phyloP scores from a whole-genome alignment of 1,140 invertebrate species.

The Drosophila lini region DNA sequence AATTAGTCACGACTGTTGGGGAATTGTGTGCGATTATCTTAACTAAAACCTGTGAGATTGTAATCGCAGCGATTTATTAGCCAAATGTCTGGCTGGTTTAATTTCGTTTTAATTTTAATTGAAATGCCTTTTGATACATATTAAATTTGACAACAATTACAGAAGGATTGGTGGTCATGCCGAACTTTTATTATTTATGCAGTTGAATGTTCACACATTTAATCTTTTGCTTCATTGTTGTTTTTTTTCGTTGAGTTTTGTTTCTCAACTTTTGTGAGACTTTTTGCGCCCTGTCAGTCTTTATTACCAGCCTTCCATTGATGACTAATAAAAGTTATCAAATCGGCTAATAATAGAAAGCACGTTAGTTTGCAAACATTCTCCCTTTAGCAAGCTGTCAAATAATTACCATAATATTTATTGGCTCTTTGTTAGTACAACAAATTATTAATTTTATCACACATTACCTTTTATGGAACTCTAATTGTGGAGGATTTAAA shows the following conservation, averaged over 20 bases:
- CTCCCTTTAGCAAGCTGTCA: conserved; percentile 43
- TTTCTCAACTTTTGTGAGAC: conserved; percentile 8
- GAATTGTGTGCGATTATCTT: conserved; percentile 33
- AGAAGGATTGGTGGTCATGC: neutral
- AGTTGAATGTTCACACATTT: conserved; percentile 24
- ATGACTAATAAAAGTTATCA: conserved; percentile 44
- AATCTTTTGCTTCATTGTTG: conserved; percentile 16
- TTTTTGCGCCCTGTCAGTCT: conserved; percentile 7
- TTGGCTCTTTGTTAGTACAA: conserved; percentile 14
- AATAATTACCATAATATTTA: conserved; percentile 59
- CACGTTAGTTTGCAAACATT: conserved; percentile 50
- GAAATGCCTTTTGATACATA: conserved; percentile 28
- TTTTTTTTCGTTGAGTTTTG: conserved; percentile 3
- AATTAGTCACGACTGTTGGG: conserved; percentile 34
- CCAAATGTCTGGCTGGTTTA: conserved; percentile 19
- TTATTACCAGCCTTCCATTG: conserved; percentile 9
- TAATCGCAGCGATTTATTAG: conserved; percentile 46
- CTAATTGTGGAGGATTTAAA: conserved; percentile 4
- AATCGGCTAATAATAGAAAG: conserved; percentile 65
- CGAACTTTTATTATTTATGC: conserved; percentile 1
- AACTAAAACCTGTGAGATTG: conserved; percentile 34
- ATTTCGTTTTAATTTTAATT: conserved; percentile 49
- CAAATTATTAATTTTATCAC: conserved; percentile 29
- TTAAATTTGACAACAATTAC: conserved; percentile 10
- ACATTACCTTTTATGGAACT: neutral